phyloP scores from a whole-genome alignment of 2,113 vertebrate species.

The Lipophrys pholis region DNA sequence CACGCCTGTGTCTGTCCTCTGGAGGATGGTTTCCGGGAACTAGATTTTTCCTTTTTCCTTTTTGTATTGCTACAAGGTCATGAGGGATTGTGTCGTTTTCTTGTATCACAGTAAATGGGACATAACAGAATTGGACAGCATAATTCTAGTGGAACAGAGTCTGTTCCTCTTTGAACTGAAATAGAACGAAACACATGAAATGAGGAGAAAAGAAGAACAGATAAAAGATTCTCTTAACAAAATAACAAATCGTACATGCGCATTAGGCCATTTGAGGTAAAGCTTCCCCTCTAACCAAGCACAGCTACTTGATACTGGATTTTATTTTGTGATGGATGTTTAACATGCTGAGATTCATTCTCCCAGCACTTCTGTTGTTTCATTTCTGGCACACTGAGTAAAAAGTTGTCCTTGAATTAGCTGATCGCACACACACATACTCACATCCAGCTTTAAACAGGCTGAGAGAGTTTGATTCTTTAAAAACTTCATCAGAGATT shows the following conservation, averaged over 20 bases:
- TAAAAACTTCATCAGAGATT: background rate
- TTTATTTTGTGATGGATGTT: slow-evolving; percentile 10
- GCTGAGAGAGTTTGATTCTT: background rate
- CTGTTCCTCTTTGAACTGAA: background rate
- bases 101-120: slow-evolving; percentile 1
- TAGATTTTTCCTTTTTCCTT: background rate
- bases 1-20: background rate
- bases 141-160: background rate
- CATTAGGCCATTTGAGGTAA: background rate
- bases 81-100: background rate
- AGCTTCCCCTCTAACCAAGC: background rate
- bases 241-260: background rate
- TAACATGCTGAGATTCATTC: background rate
- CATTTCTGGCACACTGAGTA: background rate
- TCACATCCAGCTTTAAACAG: background rate
- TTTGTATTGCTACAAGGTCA: slow-evolving; percentile 5
- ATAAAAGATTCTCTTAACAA: background rate
- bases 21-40: background rate
- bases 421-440: background rate
- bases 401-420: background rate
- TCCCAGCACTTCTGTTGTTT: background rate
- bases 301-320: background rate
- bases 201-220: background rate
- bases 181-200: background rate
- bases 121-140: background rate